These are phyloP conservation scores for Sebastes paucispinis DNA, from an alignment of 2,797 vertebrate species.

Conservation along the genomic window DNA sequence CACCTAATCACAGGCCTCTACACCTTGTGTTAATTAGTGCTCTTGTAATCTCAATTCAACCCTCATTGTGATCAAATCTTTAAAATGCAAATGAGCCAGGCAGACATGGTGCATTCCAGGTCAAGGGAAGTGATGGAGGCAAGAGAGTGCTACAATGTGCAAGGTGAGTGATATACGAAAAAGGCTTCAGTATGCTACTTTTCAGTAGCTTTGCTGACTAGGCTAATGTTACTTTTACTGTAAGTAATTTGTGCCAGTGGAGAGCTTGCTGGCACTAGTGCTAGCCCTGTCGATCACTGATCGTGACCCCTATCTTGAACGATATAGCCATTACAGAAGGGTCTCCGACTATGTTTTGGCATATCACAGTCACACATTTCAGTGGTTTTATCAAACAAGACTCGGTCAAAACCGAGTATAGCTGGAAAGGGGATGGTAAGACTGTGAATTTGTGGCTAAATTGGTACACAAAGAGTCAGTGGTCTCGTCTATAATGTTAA, in stretches of 20 bases:
- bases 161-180: no score
- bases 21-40: background rate
- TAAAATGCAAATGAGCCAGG: background rate
- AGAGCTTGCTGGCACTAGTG: no score
- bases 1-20: background rate
- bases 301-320: background rate
- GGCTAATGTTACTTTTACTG: no score
- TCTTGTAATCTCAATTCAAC: background rate
- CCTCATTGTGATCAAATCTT: background rate
- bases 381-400: no score
- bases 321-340: background rate
- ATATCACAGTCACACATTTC: background rate
- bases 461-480: no score
- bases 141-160: background rate
- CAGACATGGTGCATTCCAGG: background rate
- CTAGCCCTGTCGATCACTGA: background rate
- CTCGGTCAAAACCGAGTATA: no score
- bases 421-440: no score
- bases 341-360: background rate
- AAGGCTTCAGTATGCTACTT: no score
- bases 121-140: background rate
- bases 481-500: no score
- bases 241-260: no score
- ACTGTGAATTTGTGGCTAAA: no score
- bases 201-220: no score